Evolutionary conservation across 2,888 invertebrate species (phyloP), one percentile per base, ranked within the genome.

Genomic region (Nasonia oneida): DNA sequence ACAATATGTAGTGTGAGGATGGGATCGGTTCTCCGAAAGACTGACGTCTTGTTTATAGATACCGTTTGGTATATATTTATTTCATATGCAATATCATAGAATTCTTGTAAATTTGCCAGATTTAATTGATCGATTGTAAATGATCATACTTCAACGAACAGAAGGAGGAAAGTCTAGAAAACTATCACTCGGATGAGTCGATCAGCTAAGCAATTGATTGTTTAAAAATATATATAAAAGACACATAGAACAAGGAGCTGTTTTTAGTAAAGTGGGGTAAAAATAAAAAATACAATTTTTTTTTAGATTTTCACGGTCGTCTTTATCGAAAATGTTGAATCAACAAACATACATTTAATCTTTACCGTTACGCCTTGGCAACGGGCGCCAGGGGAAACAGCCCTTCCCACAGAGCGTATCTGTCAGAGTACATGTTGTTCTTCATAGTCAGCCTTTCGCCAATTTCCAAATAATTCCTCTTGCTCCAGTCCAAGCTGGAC

Each of bases 381-480:
- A 76, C 61, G 73, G 84, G 84, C 74, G 50, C 37, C 15, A 90
- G 80, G 1, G 89, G 90, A 39, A 90, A 91, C 76, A 90, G 85
- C 3, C 89, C 83, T 14, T 89, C 89, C 6, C 91, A 88, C 47
- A 90, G 89, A 15, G 89, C 87, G 85, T 89, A 90, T 71, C 90
- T 90, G 15, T 83, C 81, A 6, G 73, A 85, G 12, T 87, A 88
- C 6, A 90, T 87, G 77, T 89, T 88, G n/a, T 89, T 86, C 23
- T 79, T 84, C 42, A 90, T 73, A 1, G 39, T 78, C 4, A 85
- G 29, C 18, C 78, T 50, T 3, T 73, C 67, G 2, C 91, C 92
- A 47, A 94, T 93, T 78, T 94, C 92, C 88, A 94, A 88, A 86
- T 93, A 94, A 83, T 92, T 91, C 83, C 93, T 92, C 18, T 90